Conservation (phyloP, 2,113 vertebrate species). For the Acinonyx jubatus region DNA sequence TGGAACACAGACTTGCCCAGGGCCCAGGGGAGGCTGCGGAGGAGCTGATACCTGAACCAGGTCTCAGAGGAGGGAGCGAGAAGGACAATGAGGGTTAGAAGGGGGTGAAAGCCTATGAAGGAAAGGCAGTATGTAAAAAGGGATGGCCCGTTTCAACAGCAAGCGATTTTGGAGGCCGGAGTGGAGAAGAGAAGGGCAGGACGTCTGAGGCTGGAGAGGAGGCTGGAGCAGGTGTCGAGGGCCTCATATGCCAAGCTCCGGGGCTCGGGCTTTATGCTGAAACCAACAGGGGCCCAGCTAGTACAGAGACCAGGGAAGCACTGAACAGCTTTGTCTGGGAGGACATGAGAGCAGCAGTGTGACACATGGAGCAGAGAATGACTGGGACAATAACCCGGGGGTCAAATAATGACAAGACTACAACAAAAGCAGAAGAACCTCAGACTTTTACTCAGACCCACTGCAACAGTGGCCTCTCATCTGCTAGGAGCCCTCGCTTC, state of each 20-base stretch:
- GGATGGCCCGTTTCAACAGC: background rate
- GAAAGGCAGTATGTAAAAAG: background rate
- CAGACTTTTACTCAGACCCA: background rate
- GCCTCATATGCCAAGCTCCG: background rate
- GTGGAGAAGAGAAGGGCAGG: background rate
- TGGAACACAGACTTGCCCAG: background rate
- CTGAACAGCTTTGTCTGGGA: background rate
- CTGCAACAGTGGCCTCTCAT: background rate
- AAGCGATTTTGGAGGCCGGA: background rate
- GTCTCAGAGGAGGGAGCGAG: background rate
- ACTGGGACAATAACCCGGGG: background rate
- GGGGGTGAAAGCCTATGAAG: background rate
- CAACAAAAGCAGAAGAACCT: background rate
- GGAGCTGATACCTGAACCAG: background rate
- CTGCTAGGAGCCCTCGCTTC: background rate
- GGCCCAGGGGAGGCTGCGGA: background rate
- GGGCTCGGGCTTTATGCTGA: background rate
- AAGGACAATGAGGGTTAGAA: background rate
- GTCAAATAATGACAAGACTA: background rate
- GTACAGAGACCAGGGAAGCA: background rate
- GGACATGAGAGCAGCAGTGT: background rate
- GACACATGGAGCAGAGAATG: background rate
- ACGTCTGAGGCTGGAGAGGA: background rate
- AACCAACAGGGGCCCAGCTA: too few species aligned
- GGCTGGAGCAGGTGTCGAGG: background rate